phyloP scores from a whole-genome alignment of 2,113 vertebrate species.

The Nyctereutes procyonoides region DNA sequence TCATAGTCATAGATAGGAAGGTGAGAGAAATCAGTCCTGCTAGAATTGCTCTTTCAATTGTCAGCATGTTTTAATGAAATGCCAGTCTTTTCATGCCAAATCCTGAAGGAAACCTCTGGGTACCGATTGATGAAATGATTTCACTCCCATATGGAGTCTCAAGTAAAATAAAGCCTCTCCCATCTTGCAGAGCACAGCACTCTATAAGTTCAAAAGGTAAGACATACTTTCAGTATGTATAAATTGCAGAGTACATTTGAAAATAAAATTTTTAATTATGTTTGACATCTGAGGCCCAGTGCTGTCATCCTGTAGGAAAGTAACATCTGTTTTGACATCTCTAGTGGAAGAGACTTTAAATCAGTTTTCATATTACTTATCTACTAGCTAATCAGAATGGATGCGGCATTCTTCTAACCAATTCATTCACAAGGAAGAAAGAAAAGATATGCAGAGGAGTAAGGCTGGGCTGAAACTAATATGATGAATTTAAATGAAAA shows the following conservation, averaged over 20 bases:
- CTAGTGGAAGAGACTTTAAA: slow-evolving; percentile 76
- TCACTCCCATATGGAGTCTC: slow-evolving; percentile 65
- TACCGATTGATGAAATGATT: slow-evolving; percentile 65
- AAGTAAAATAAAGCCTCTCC: slow-evolving; percentile 59
- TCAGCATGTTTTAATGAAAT: slow-evolving; percentile 74
- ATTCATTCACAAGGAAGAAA: slow-evolving; percentile 26
- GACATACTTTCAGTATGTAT: slow-evolving; percentile 44
- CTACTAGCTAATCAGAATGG: slow-evolving; percentile 70
- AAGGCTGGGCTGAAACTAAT: not conserved
- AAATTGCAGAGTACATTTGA: slow-evolving; percentile 77
- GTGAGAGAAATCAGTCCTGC: slow-evolving; percentile 38
- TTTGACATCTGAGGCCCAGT: slow-evolving; percentile 78
- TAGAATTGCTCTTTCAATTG: slow-evolving; percentile 39
- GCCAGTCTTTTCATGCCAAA: slow-evolving; percentile 56
- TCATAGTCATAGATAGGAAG: not conserved
- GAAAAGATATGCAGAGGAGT: not conserved
- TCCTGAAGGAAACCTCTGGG: slow-evolving; percentile 56
- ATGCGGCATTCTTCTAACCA: not conserved
- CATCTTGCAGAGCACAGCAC: slow-evolving; percentile 73
- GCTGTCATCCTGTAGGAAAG: slow-evolving; percentile 76
- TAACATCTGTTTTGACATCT: slow-evolving; percentile 83
- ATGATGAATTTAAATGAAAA: slow-evolving; percentile 58
- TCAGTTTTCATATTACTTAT: slow-evolving; percentile 72
- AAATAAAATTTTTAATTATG: slow-evolving; percentile 85
- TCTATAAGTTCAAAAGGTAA: slow-evolving; percentile 75